These are phyloP conservation scores for Poeciliopsis gracilis DNA, from an alignment of 2,797 vertebrate genomes.

Conservation along the genomic window DNA sequence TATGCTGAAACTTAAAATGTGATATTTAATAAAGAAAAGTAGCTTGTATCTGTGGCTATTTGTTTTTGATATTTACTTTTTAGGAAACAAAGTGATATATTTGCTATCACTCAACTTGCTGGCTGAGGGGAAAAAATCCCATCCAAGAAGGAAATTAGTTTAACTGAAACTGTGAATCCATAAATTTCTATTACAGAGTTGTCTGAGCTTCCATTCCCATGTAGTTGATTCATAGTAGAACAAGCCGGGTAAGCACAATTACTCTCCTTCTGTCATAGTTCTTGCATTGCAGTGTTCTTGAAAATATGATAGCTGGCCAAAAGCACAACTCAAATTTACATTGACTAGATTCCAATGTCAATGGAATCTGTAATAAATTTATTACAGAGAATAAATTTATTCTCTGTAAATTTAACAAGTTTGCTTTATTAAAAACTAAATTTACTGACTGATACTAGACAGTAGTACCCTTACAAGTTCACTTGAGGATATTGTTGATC, in stretches of 20 bases:
- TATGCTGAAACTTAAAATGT: not conserved
- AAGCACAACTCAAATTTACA: slow-evolving; percentile 51
- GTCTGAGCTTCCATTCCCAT: not conserved
- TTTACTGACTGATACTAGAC: slow-evolving; percentile 37
- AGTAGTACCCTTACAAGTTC: not conserved
- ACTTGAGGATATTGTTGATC: not conserved
- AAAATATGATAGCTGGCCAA: slow-evolving; percentile 41
- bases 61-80: not conserved
- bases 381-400: too few relatives aligned
- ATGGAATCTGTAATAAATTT: too few relatives aligned
- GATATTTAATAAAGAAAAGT: not conserved
- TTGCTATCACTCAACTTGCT: not conserved
- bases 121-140: not conserved
- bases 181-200: not conserved
- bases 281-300: slow-evolving; percentile 25
- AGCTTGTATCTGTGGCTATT: not conserved
- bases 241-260: slow-evolving; percentile 46
- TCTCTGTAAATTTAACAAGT: slow-evolving; percentile 16
- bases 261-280: slow-evolving; percentile 49
- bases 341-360: slow-evolving; percentile 34
- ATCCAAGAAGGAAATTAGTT: not conserved
- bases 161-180: not conserved
- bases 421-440: slow-evolving; percentile 36
- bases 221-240: not conserved
- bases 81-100: slow-evolving; percentile 2